Evolutionary conservation across 2,797 vertebrate species (phyloP).

Genomic region (Gastrophryne carolinensis): DNA sequence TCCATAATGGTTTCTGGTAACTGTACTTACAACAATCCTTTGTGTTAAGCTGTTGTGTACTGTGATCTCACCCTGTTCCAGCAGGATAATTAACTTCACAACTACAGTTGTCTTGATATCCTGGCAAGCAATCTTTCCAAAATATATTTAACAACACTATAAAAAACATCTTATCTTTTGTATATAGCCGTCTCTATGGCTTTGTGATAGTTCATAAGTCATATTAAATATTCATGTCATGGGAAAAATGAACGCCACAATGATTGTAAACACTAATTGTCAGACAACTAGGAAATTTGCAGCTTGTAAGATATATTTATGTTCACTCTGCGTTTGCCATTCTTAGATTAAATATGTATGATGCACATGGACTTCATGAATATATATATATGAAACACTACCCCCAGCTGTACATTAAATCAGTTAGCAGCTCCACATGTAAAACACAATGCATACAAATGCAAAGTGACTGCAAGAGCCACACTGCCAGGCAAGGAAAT

Average conservation of each 20-base stretch:
- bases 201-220: not conserved
- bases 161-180: not conserved
- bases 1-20: too few species aligned
- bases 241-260: not conserved
- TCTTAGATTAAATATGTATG: slow-evolving; percentile 1
- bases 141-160: too few species aligned
- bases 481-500: not conserved
- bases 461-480: not conserved
- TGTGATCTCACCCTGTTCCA: not conserved
- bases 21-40: too few species aligned
- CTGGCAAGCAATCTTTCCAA: too few species aligned
- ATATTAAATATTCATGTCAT: slow-evolving; percentile 1
- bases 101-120: too few species aligned
- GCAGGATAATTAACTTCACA: too few species aligned
- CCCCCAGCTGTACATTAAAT: not conserved
- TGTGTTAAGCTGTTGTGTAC: too few species aligned
- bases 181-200: not conserved
- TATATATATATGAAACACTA: not conserved
- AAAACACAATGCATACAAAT: not conserved
- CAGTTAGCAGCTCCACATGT: not conserved
- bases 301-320: not conserved
- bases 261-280: not conserved
- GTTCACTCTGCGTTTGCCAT: not conserved
- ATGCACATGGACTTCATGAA: not conserved
- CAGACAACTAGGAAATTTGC: not conserved